Percentiles rank a stretch among this genome's conserved stretches.
Conservation (phyloP, 2,888 invertebrate genomes). For the Ormyrus rosae region DNA sequence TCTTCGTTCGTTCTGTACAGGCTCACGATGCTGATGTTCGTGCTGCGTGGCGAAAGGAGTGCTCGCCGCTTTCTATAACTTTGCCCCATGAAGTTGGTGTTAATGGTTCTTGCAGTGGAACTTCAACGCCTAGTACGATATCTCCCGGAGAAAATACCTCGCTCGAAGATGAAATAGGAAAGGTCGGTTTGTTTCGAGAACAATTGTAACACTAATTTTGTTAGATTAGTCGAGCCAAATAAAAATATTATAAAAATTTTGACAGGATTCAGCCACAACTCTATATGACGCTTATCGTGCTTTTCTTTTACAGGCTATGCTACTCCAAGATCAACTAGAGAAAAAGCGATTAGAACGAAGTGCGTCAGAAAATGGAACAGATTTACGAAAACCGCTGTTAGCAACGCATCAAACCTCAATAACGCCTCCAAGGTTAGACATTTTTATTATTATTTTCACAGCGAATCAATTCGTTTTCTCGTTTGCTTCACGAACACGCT, state of each 20-base stretch:
- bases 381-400: slow-evolving; percentile 68
- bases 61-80: slow-evolving; percentile 72
- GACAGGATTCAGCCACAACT: background rate
- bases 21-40: slow-evolving; percentile 69
- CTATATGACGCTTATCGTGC: too few relatives aligned
- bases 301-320: slow-evolving; percentile 66
- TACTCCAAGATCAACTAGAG: slow-evolving; percentile 72
- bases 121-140: slow-evolving; percentile 76
- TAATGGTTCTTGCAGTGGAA: slow-evolving; percentile 73
- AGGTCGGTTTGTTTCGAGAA: slow-evolving; percentile 60
- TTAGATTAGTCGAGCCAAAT: too few relatives aligned
- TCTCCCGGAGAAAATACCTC: slow-evolving; percentile 75
- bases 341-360: slow-evolving; percentile 72
- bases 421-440: slow-evolving; percentile 70
- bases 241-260: background rate
- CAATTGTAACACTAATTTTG: too few relatives aligned
- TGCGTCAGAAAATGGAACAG: slow-evolving; percentile 71
- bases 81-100: slow-evolving; percentile 68
- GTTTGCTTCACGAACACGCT: slow-evolving; percentile 8
- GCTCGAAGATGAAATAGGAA: slow-evolving; percentile 72
- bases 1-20: slow-evolving; percentile 59
- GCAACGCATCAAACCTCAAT: slow-evolving; percentile 69
- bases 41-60: slow-evolving; percentile 70
- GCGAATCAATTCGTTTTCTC: slow-evolving; percentile 18
- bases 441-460: background rate